A percentile compares a stretch with the other conserved stretches of the same genome.
These are phyloP conservation scores for Sternarchorhynchus goeldii DNA, from an alignment of 2,797 vertebrate genomes.

Conservation along the genomic window DNA sequence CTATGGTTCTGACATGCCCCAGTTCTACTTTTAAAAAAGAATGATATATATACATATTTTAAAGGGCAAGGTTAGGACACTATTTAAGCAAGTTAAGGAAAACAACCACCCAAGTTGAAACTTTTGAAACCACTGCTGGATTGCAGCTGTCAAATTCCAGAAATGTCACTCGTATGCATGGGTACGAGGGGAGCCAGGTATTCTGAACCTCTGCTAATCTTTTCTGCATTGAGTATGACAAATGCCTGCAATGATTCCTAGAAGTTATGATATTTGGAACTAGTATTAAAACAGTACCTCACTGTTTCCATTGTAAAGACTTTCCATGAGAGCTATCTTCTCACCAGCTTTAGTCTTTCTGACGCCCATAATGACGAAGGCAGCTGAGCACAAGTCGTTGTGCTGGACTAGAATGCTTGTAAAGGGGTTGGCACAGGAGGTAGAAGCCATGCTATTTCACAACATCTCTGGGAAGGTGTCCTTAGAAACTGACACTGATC, in stretches of 20 bases:
- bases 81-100: constrained; percentile 12
- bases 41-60: neutral
- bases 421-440: neutral
- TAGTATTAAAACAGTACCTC: neutral
- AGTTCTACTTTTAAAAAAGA: neutral
- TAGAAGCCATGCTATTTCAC: neutral
- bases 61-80: constrained; percentile 7
- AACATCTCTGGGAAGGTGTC: neutral
- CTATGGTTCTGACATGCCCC: neutral
- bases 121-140: neutral
- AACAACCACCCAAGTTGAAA: constrained; percentile 5
- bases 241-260: neutral
- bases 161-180: neutral
- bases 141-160: constrained; percentile 1
- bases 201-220: neutral
- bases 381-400: neutral
- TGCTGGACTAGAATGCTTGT: neutral
- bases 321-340: neutral
- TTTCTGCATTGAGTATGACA: neutral
- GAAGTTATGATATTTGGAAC: neutral
- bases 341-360: neutral
- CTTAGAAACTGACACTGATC: neutral
- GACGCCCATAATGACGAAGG: neutral
- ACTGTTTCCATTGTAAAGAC: neutral
- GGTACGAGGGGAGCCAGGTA: neutral